These are phyloP conservation scores for Hydrotaea cyrtoneurina DNA, from an alignment of 2,888 invertebrate genomes.

Conservation along the genomic window DNA sequence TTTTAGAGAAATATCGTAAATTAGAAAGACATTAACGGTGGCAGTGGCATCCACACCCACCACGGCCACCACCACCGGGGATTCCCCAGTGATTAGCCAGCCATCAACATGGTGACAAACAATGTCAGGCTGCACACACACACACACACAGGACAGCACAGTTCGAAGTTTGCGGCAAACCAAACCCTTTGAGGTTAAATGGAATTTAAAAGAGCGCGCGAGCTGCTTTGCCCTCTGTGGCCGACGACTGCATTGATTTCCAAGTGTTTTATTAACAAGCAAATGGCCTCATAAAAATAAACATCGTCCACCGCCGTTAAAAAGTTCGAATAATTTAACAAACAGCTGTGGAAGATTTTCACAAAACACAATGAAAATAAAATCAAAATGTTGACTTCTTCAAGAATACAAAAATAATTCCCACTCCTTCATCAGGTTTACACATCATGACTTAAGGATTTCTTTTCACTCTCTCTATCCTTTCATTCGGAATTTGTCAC, in stretches of 20 bases:
- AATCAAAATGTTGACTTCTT: background rate
- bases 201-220: background rate
- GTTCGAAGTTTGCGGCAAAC: conserved; percentile 18
- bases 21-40: conserved; percentile 28
- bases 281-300: conserved; percentile 20
- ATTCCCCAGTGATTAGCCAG: conserved; percentile 14
- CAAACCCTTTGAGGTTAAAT: conserved; percentile 18
- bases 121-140: background rate
- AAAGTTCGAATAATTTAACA: background rate
- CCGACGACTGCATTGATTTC: conserved; percentile 6
- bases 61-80: background rate
- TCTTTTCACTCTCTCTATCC: background rate
- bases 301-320: background rate
- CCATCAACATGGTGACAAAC: background rate
- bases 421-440: too few species aligned
- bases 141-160: too few species aligned
- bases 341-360: conserved; percentile 2
- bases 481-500: background rate
- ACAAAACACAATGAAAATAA: background rate
- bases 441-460: conserved; percentile 20
- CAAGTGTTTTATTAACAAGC: conserved; percentile 22
- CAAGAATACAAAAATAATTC: background rate
- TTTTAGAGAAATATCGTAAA: conserved; percentile 3
- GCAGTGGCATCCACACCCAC: conserved; percentile 34
- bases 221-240: background rate